Evolutionary conservation across 2,888 invertebrate species (phyloP).

Genomic region (Hydrotaea diabolus): DNA sequence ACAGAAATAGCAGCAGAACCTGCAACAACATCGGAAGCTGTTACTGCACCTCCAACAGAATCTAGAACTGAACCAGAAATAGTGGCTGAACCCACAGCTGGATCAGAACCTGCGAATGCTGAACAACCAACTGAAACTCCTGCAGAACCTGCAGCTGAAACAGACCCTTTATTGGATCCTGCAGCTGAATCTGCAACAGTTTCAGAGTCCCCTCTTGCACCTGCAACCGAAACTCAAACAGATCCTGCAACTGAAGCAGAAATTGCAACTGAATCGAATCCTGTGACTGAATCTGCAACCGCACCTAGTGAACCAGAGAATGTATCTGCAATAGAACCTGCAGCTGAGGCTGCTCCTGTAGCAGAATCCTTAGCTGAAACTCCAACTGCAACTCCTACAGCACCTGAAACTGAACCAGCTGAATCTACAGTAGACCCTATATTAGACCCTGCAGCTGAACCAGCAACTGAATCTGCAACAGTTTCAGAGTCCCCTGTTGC

Average conservation of each 20-base stretch:
- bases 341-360: too few relatives aligned
- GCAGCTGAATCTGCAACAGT: neutral
- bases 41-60: neutral
- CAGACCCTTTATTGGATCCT: too few relatives aligned
- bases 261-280: neutral
- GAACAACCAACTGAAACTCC: neutral
- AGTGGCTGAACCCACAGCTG: too few relatives aligned
- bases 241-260: neutral
- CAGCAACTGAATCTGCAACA: neutral
- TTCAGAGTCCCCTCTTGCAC: too few relatives aligned
- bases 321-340: too few relatives aligned
- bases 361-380: neutral
- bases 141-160: neutral
- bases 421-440: too few relatives aligned
- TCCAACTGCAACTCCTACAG: neutral
- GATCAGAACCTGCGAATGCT: too few relatives aligned
- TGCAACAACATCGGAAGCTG: neutral
- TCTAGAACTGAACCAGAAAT: neutral
- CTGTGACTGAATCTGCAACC: too few relatives aligned
- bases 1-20: neutral
- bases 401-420: too few relatives aligned
- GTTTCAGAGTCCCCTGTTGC: too few relatives aligned
- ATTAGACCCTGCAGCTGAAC: too few relatives aligned
- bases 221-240: neutral
- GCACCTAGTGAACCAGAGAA: too few relatives aligned